Evolutionary conservation across 1,140 invertebrate species (phyloP).

Genomic region (Bombus impatiens): DNA sequence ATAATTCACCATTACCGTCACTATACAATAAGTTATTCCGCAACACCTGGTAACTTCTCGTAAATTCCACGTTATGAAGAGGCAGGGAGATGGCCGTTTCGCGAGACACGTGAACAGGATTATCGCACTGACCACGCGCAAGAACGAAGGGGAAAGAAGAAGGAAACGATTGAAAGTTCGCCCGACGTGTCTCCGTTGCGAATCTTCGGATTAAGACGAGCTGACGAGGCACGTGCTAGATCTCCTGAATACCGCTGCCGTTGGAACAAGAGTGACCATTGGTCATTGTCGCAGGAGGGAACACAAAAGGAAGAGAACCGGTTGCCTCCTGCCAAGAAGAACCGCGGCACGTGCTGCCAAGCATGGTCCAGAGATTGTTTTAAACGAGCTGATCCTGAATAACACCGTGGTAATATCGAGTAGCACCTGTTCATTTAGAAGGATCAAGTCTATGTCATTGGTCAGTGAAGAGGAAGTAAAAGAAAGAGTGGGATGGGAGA

Average conservation of each 20-base stretch:
- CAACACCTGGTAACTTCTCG: neutral
- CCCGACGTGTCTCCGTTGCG: constrained; percentile 59
- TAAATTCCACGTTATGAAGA: neutral
- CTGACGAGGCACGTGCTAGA: constrained; percentile 68
- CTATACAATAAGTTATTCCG: neutral
- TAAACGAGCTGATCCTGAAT: constrained; percentile 59
- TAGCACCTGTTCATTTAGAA: constrained; percentile 45
- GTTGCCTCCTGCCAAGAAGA: constrained; percentile 67
- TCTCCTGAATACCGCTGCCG: constrained; percentile 64
- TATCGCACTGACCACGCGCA: constrained; percentile 66
- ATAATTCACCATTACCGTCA: neutral
- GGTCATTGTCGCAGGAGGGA: constrained; percentile 71
- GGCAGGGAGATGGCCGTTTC: too few relatives aligned
- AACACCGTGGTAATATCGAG: constrained; percentile 43
- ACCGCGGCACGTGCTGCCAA: constrained; percentile 65
- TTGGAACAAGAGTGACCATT: constrained; percentile 70
- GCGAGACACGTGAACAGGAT: constrained; percentile 42
- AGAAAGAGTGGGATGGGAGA: neutral
- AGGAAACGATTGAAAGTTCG: constrained; percentile 53
- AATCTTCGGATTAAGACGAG: constrained; percentile 73
- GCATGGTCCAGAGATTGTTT: constrained; percentile 65
- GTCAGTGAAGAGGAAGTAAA: neutral
- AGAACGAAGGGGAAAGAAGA: constrained; percentile 53
- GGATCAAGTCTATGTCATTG: constrained; percentile 4
- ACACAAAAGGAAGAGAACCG: constrained; percentile 69